Percentiles rank a stretch among this genome's conserved stretches.
Evolutionary conservation across 2,888 invertebrate genomes (phyloP).

Genomic region (Dolomedes plantarius): DNA sequence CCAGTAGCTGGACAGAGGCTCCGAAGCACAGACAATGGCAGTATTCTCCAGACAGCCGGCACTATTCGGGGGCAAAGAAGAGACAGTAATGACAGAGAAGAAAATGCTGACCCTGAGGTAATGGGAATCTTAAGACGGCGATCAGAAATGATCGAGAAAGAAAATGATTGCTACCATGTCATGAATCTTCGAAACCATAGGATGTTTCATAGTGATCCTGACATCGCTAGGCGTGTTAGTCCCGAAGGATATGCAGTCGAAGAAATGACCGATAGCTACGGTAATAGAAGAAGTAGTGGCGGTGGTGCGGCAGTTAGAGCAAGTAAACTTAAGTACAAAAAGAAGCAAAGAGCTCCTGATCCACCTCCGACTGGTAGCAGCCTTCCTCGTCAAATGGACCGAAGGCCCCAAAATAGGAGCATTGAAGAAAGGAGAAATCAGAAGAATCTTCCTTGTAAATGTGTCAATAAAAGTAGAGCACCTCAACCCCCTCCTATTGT

Average conservation of each 20-base stretch:
- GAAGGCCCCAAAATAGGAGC: slow-evolving; percentile 16
- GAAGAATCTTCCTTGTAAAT: slow-evolving; percentile 30
- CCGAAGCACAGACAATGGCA: slow-evolving; percentile 64
- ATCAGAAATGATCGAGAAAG: slow-evolving; percentile 47
- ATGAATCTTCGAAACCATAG: slow-evolving; percentile 49
- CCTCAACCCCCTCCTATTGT: slow-evolving; percentile 49
- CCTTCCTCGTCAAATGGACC: slow-evolving; percentile 12
- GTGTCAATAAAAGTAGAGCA: slow-evolving; percentile 29
- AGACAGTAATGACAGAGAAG: slow-evolving; percentile 17
- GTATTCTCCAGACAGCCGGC: slow-evolving; percentile 48
- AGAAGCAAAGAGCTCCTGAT: slow-evolving; percentile 46
- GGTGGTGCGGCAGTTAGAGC: slow-evolving; percentile 35
- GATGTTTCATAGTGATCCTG: slow-evolving; percentile 59
- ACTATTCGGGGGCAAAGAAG: slow-evolving; percentile 46
- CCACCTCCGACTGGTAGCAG: slow-evolving; percentile 38
- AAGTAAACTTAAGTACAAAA: slow-evolving; percentile 55
- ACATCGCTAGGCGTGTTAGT: slow-evolving; percentile 31
- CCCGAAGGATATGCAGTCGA: slow-evolving; percentile 1
- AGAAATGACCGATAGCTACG: background rate
- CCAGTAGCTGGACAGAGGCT: slow-evolving; percentile 52
- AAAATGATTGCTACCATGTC: slow-evolving; percentile 43
- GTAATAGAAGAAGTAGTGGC: slow-evolving; percentile 20
- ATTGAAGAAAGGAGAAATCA: background rate
- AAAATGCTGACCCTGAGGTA: slow-evolving; percentile 29
- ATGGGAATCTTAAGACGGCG: slow-evolving; percentile 35